Base-by-base conservation (phyloP, 2,797 vertebrate genomes). In the Gymnoscopelus microlampas region DNA sequence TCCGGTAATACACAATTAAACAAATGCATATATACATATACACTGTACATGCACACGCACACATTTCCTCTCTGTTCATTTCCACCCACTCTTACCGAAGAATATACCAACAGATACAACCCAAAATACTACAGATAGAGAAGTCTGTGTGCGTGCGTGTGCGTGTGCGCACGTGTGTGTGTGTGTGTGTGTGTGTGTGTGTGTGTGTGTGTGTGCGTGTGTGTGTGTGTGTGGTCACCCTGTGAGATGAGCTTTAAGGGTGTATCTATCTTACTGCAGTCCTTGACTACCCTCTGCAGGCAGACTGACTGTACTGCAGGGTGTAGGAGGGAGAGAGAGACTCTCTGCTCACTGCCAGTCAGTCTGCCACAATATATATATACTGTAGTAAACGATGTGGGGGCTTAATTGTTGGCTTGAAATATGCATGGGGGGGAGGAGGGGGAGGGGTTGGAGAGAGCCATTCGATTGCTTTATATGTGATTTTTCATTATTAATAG, bases 271-370 rank as follows among this genome's bases (percentile, higher is more conserved):
- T 68, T 71, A 64, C 63, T 71, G 69, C 82, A 88, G 91, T 91
- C 83, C 81, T 63, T 88, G 89, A 89, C 85, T 91, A 89, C 91
- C 91, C 89, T 92, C 92, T 92, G 84, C 87, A 91, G 92, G 92
- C 78, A 5, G 80, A 49, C 53, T 50, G 49, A 9, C 60, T 49
- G 80, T 87, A 90, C 71, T 65, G 68, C 83, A 85, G 48, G 63
- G 59, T 32, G 44, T 47, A 14, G 47, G 49, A 63, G 55, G 3
- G 55, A 26, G 1, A 56, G 23, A 13, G 10, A 57, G 15, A 11
- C n/a, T 51, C 48, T 4, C 49, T 5, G 11, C 8, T 53, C 4
- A 53, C 14, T 64, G 62, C 9, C 23, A 39, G 19, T 19, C 23
- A 39, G 19, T 19, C 19, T 29, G 26, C 26, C 26, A 29, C 39